phyloP scores from a whole-genome alignment of 2,113 vertebrate species.

The Bostrychus sinensis region DNA sequence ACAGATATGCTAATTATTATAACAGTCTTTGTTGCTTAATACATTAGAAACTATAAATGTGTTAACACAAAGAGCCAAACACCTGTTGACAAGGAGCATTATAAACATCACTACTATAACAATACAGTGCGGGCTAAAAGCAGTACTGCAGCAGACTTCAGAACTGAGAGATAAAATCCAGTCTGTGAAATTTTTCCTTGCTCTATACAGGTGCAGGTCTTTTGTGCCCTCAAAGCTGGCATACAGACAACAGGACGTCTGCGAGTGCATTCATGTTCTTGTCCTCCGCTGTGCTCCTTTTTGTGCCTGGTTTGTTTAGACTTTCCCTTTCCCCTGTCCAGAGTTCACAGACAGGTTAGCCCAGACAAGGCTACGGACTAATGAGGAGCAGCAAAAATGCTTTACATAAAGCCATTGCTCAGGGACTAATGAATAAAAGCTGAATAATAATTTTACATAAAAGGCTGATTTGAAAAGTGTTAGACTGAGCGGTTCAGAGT shows the following conservation, averaged over 20 bases:
- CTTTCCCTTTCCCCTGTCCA: neutral
- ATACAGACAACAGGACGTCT: slow-evolving; percentile 15
- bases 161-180: neutral
- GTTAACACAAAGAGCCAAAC: too few species aligned
- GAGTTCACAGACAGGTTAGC: neutral
- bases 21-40: too few species aligned
- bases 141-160: neutral
- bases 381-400: neutral
- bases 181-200: neutral
- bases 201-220: slow-evolving; percentile 9
- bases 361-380: neutral
- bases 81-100: too few species aligned
- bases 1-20: too few species aligned
- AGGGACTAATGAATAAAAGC: neutral
- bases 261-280: slow-evolving; percentile 3
- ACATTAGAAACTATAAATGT: too few species aligned
- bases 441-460: neutral
- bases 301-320: slow-evolving; percentile 4
- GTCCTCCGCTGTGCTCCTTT: slow-evolving; percentile 7
- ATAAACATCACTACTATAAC: too few species aligned
- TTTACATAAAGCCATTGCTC: neutral
- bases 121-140: neutral
- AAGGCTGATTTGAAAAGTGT: neutral
- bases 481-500: neutral
- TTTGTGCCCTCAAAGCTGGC: slow-evolving; percentile 23